A percentile compares a stretch with the other conserved stretches of the same genome.
These are phyloP conservation scores for Eulemur macaco DNA, from an alignment of 2,113 vertebrate genomes.

Conservation along the genomic window DNA sequence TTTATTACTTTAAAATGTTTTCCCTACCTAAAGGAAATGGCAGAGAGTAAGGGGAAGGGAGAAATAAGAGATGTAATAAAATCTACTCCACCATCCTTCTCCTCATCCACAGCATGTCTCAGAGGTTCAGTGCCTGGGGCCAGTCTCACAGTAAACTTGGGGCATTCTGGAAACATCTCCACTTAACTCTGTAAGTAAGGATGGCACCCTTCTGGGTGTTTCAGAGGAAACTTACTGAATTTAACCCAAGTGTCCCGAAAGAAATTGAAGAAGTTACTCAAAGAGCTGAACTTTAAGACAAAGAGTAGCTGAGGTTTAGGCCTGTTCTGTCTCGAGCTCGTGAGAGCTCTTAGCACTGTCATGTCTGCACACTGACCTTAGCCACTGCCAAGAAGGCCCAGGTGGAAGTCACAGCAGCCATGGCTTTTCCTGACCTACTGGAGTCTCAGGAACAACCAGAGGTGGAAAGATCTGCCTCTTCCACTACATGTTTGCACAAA, in stretches of 20 bases:
- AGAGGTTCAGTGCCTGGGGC: neutral
- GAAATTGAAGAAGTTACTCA: constrained; percentile 14
- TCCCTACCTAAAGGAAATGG: constrained; percentile 29
- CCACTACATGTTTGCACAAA: neutral
- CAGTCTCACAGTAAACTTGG: neutral
- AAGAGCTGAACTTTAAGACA: constrained; percentile 20
- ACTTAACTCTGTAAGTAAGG: neutral
- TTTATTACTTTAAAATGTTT: constrained; percentile 36
- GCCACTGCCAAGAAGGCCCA: neutral
- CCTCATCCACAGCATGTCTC: neutral
- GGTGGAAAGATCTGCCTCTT: neutral
- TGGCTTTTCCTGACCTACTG: neutral
- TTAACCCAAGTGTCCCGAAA: constrained; percentile 1
- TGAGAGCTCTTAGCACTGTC: neutral
- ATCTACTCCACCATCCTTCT: neutral
- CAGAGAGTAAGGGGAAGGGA: neutral
- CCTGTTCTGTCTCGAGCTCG: neutral
- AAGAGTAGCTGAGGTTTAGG: neutral
- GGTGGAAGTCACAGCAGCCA: neutral
- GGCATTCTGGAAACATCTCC: neutral
- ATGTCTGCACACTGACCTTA: neutral
- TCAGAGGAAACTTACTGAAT: neutral
- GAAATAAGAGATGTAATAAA: constrained; percentile 29
- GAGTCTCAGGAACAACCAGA: neutral
- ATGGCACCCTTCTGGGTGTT: neutral